Conservation (phyloP, 1,140 invertebrate genomes). For the Agraylea sexmaculata region DNA sequence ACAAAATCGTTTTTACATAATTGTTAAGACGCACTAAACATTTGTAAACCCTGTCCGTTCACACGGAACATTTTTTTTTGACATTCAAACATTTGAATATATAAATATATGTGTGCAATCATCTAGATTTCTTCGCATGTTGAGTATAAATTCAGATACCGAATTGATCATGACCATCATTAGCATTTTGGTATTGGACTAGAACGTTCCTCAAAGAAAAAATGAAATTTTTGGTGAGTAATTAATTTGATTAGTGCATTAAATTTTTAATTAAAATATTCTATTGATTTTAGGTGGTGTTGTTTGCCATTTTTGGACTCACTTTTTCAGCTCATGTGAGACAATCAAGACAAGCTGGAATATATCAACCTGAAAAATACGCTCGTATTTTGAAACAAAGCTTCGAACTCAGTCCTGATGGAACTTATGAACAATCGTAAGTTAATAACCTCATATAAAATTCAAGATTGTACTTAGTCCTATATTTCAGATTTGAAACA, state of each 20-base stretch:
- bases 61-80: too few relatives aligned
- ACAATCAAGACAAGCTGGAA: constrained; percentile 4
- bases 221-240: constrained; percentile 3
- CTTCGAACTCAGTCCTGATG: constrained; percentile 22
- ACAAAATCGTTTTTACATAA: too few relatives aligned
- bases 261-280: constrained; percentile 4
- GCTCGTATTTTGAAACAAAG: constrained; percentile 20
- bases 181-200: background rate
- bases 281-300: constrained; percentile 11
- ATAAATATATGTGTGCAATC: too few relatives aligned
- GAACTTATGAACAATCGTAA: constrained; percentile 22
- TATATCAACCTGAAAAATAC: constrained; percentile 12
- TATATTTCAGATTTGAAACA: constrained; percentile 39
- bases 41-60: too few relatives aligned
- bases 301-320: constrained; percentile 11
- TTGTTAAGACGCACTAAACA: too few relatives aligned
- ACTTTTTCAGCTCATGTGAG: constrained; percentile 2
- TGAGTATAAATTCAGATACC: too few relatives aligned
- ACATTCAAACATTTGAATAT: too few relatives aligned
- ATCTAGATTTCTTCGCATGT: too few relatives aligned
- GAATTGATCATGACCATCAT: too few relatives aligned
- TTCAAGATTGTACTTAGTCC: constrained; percentile 3
- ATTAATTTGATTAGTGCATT: background rate
- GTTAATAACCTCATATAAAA: background rate
- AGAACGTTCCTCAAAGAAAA: background rate